Conservation (phyloP, 1,140 invertebrate genomes). For the Zaprionus gabonicus region DNA sequence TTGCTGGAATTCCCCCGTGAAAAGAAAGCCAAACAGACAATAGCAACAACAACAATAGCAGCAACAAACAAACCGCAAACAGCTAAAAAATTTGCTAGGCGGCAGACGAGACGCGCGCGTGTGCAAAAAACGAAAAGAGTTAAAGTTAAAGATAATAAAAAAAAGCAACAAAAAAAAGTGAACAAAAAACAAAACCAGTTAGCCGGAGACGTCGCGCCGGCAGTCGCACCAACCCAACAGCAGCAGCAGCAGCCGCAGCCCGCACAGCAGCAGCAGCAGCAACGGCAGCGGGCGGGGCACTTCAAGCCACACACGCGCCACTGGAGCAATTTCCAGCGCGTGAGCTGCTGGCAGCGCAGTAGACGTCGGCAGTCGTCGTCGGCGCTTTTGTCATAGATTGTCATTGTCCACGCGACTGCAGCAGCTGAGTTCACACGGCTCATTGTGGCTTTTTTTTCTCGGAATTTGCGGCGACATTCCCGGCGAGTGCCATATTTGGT, state of each 20-base stretch:
- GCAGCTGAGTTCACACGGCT: conserved; percentile 76
- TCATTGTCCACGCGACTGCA: conserved; percentile 74
- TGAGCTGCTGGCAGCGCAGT: conserved; percentile 40
- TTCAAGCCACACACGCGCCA: conserved; percentile 70
- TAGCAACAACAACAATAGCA: conserved; percentile 13
- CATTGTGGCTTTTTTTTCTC: conserved; percentile 63
- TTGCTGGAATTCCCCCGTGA: conserved; percentile 67
- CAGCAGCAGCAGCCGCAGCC: conserved; percentile 1
- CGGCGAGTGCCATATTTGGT: conserved; percentile 53
- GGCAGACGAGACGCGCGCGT: conserved; percentile 53
- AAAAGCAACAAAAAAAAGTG: conserved; percentile 37
- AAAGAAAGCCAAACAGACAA: conserved; percentile 61
- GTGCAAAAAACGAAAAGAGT: conserved; percentile 54
- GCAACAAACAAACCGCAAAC: conserved; percentile 31
- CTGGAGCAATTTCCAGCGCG: conserved; percentile 62
- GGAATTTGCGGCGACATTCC: conserved; percentile 78
- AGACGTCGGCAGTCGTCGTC: conserved; percentile 28
- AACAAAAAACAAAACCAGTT: conserved; percentile 56
- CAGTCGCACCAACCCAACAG: conserved; percentile 1
- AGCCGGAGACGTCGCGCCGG: conserved; percentile 32
- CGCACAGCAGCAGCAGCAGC: conserved; percentile 9
- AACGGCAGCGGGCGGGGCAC: conserved; percentile 33
- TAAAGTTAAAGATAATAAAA: conserved; percentile 54
- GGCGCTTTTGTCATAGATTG: conserved; percentile 67
- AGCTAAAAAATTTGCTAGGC: conserved; percentile 30